Evolutionary conservation across 2,797 vertebrate genomes (phyloP), one percentile per base, ranked within the genome.

Genomic region (Gambusia yucatana): DNA sequence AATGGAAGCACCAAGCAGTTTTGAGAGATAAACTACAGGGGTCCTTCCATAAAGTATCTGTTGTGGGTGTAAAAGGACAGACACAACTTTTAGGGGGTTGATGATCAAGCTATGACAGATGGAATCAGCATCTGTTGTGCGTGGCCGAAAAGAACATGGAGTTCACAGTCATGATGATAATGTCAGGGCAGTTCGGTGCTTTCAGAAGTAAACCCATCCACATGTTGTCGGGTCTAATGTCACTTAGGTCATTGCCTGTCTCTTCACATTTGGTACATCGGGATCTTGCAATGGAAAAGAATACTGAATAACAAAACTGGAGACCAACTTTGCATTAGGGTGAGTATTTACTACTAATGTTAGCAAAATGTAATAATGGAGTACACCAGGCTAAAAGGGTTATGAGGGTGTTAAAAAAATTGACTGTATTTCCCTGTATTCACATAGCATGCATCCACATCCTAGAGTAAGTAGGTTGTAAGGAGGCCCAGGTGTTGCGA

Each of bases 401-500:
- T 88, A 91, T 75, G 86, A 82, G 84, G 86, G 85, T 77, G 85
- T 85, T 86, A 80, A 61, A 82, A 91, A 91, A 87, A 82, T 82
- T 82, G 86, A 77, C 77, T 80, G 72, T 50, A 70, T 86, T 86
- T 80, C 79, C 82, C 46, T 72, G 79, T 67, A 84, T 20, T 71
- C 80, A 91, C 84, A 76, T 13, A 28, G 79, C 80, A 78, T 59
- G 79, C 87, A 87, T 87, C 82, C 82, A 82, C 80, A 85, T 85
- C 82, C 75, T 71, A 83, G 86, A 91, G 86, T 77, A 87, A 93
- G 92, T 85, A 89, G 89, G 87, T 90, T 91, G 91, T 94, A 94
- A 94, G 92, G 92, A 94, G 92, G 90, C 90, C 94, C 94, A 95
- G 93, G 94, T 95, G 94, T 94, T 95, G 89, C 93, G 91, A 89